These are phyloP conservation scores for Sebastes oblongus DNA, from an alignment of 2,797 vertebrate genomes.

Conservation along the genomic window DNA sequence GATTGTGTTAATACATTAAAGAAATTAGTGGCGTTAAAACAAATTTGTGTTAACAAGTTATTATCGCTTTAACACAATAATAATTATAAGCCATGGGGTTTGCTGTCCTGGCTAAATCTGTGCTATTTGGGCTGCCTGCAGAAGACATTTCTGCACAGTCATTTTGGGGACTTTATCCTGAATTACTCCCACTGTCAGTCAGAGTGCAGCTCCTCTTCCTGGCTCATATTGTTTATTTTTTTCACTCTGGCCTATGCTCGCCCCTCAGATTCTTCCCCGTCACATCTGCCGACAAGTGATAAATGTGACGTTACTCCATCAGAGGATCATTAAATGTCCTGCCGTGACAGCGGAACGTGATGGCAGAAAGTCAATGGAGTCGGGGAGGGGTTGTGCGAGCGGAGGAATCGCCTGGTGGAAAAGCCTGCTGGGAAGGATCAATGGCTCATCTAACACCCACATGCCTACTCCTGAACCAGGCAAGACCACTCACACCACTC, in stretches of 20 bases:
- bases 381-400: conserved; percentile 23
- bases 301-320: conserved; percentile 87
- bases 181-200: conserved; percentile 72
- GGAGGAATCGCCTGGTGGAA: conserved; percentile 63
- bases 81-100: neutral
- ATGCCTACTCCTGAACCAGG: conserved; percentile 61
- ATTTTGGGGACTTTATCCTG: conserved; percentile 46
- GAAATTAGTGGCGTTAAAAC: neutral
- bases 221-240: conserved; percentile 66
- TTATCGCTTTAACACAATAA: neutral
- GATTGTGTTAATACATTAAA: neutral
- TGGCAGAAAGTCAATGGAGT: conserved; percentile 91
- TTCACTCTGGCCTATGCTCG: conserved; percentile 73
- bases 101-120: neutral
- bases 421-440: conserved; percentile 85
- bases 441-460: conserved; percentile 86
- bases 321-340: conserved; percentile 93
- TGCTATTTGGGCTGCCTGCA: neutral
- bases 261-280: conserved; percentile 81
- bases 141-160: conserved; percentile 30
- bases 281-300: conserved; percentile 84
- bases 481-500: conserved; percentile 58
- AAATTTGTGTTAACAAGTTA: neutral
- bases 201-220: conserved; percentile 58
- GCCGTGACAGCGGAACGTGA: conserved; percentile 83